Evolutionary conservation across 2,888 invertebrate genomes (phyloP).

Genomic region (Agrotis exclamationis): DNA sequence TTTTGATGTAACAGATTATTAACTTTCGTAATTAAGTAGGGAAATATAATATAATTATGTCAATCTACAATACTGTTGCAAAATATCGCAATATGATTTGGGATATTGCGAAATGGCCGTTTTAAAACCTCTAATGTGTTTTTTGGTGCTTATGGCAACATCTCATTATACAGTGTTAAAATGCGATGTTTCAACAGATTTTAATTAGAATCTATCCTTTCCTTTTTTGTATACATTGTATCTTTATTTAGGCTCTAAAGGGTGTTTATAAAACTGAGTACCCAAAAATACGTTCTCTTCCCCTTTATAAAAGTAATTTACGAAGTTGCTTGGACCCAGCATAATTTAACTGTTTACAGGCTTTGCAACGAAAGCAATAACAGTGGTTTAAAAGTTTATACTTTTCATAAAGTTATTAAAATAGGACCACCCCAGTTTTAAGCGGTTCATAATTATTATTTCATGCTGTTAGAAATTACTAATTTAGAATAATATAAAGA

Average conservation of each 20-base stretch:
- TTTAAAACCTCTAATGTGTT: not conserved
- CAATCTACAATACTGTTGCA: no score
- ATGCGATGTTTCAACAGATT: constrained; percentile 20
- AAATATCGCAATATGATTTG: no score
- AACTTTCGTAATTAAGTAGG: no score
- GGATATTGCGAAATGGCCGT: no score
- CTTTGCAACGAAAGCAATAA: constrained; percentile 58
- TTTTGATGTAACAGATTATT: no score
- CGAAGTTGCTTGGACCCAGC: constrained; percentile 53
- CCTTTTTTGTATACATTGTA: constrained; percentile 50
- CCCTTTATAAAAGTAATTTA: constrained; percentile 62
- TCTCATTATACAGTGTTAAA: constrained; percentile 21
- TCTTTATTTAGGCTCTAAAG: constrained; percentile 56
- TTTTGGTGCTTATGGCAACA: not conserved
- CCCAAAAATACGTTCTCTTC: constrained; percentile 52
- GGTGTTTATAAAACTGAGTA: constrained; percentile 54
- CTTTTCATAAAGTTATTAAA: constrained; percentile 57
- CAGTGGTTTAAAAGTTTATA: constrained; percentile 56
- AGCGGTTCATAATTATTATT: constrained; percentile 26
- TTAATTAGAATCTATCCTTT: constrained; percentile 50
- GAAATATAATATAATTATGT: no score
- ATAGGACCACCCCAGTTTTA: constrained; percentile 37
- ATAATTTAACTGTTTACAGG: constrained; percentile 59
- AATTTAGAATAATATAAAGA: no score
- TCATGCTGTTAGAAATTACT: constrained; percentile 21